A percentile compares a stretch with the other conserved stretches of the same genome.
These are phyloP conservation scores for Agrochola litura DNA, from an alignment of 2,888 invertebrate genomes.

Conservation along the genomic window DNA sequence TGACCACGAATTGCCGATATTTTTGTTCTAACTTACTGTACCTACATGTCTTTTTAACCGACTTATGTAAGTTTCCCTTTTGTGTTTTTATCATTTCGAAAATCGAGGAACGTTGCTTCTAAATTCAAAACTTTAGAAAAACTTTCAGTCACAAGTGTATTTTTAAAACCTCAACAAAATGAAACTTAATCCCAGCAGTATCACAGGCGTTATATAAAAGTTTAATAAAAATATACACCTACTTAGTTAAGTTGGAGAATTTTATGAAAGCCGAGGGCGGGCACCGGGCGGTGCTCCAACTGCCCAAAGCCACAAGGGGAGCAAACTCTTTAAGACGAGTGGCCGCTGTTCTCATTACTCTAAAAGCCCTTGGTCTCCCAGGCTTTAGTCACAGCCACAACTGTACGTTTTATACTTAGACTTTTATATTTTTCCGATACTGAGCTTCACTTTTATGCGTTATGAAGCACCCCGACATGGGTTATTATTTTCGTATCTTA, in stretches of 20 bases:
- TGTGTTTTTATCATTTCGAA: neutral
- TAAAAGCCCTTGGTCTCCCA: constrained; percentile 56
- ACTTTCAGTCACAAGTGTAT: neutral
- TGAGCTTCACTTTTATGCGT: constrained; percentile 26
- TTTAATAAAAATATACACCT: neutral
- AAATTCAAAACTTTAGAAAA: neutral
- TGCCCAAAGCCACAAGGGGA: constrained; percentile 51
- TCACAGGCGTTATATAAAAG: constrained; percentile 11
- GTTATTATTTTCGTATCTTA: constrained; percentile 11
- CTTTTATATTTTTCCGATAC: constrained; percentile 46
- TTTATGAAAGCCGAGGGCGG: constrained; percentile 42
- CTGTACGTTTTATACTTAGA: constrained; percentile 20
- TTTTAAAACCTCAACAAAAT: neutral
- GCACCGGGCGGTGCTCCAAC: constrained; percentile 30
- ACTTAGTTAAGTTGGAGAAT: neutral
- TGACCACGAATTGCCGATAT: neutral
- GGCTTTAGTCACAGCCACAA: constrained; percentile 23
- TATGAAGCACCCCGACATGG: neutral
- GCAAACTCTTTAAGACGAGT: constrained; percentile 57
- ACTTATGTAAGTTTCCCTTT: neutral
- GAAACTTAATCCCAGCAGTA: neutral
- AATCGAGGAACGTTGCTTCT: neutral
- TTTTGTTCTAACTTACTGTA: neutral
- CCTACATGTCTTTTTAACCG: neutral
- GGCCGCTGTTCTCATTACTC: constrained; percentile 63